A percentile compares a stretch with the other conserved stretches of the same genome.
These are phyloP conservation scores for Beris morrisii DNA, from an alignment of 2,888 invertebrate species.

Conservation along the genomic window DNA sequence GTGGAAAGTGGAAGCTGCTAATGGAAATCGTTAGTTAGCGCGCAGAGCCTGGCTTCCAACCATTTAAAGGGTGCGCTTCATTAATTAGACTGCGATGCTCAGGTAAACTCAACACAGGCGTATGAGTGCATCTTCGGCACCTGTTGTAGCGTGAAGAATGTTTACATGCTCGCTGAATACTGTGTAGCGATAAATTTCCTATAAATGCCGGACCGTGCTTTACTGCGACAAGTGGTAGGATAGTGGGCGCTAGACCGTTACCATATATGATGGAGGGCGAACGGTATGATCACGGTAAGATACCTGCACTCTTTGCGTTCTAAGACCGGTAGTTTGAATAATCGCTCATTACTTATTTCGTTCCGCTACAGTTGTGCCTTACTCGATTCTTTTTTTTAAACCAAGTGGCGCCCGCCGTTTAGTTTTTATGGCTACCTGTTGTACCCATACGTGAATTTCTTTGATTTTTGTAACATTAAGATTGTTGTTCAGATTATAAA, in stretches of 20 bases:
- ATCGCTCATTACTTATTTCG: slow-evolving; percentile 24
- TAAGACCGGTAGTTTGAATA: slow-evolving; percentile 12
- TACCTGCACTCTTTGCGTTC: slow-evolving; percentile 6
- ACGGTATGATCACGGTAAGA: neutral
- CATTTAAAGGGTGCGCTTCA: slow-evolving; percentile 25
- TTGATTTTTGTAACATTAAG: no score
- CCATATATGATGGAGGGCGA: slow-evolving; percentile 17
- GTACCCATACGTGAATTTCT: no score
- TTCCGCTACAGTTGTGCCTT: slow-evolving; percentile 15
- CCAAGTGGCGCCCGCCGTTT: no score
- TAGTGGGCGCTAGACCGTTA: slow-evolving; percentile 36
- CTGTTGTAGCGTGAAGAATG: slow-evolving; percentile 33
- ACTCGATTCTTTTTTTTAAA: no score
- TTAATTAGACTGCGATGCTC: slow-evolving; percentile 28
- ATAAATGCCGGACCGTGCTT: slow-evolving; percentile 27
- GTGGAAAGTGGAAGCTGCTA: slow-evolving; percentile 28
- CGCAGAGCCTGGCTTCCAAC: neutral
- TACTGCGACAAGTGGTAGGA: slow-evolving; percentile 25
- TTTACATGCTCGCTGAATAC: slow-evolving; percentile 35
- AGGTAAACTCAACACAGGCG: slow-evolving; percentile 22
- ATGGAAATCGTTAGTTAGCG: slow-evolving; percentile 33
- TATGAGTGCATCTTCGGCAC: slow-evolving; percentile 23
- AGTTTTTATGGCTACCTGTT: no score
- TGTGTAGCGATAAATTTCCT: neutral
- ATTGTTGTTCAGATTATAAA: no score